Evolutionary conservation across 2,888 invertebrate genomes (phyloP), one percentile per base, ranked within the genome.

Genomic region (Plebejus melissa): DNA sequence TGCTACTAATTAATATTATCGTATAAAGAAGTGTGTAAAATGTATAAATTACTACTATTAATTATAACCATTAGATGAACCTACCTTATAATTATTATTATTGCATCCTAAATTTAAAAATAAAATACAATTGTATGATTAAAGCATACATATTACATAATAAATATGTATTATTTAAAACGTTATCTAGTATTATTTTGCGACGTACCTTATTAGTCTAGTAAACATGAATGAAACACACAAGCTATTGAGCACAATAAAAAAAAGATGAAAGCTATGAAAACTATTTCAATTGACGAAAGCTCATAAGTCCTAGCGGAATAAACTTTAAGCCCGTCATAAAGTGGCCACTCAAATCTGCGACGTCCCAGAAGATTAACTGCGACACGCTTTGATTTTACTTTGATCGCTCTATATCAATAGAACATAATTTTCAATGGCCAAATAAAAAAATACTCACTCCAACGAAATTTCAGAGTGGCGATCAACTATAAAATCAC

Each of bases 341-440:
- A 70, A 76, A 90, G 88, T 88, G 88, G 90, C 88, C 92, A 90
- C 87, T 85, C 80, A 82, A 86, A 89, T 88, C 88, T 87, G 85
- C 85, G 81, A 82, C 85, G 87, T 85, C 85, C 85, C 80, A 80
- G 79, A 84, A 91, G 91, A 93, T 93, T 92, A 91, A 91, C 86
- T 85, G 86, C 86, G 88, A 85, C 82, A 91, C 90, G 89, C 87
- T 90, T 89, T 90, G 87, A 91, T 89, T 88, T 87, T 83, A 85
- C 72, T 82, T 82, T 87, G 84, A 83, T 82, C 28, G 4, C 46
- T 71, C 70, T 28, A 50, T 72, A 72, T 72, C 72, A 72, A 72
- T 72, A 54, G 72, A 32, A 54, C 22, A 32, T 72, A 54, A 72
- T 72, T 72, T 72, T 72, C 72, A 72, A 72, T 72, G 72, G 50